A percentile compares a stretch with the other conserved stretches of the same genome.
phyloP scores from a whole-genome alignment of 2,113 vertebrate species.

The Jacana jacana region DNA sequence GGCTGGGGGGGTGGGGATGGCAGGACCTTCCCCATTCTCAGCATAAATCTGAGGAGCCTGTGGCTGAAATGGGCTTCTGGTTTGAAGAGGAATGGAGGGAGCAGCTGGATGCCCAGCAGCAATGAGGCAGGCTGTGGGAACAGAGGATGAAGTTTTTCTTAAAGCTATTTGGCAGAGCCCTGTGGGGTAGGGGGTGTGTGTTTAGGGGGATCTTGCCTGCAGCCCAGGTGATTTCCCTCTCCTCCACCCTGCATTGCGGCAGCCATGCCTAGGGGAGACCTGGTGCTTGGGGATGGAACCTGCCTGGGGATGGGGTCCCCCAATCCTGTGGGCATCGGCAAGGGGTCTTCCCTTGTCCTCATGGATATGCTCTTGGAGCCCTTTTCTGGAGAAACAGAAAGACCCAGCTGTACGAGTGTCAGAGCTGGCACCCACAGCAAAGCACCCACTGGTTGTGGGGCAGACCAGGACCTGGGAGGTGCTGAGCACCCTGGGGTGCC shows the following conservation, averaged over 20 bases:
- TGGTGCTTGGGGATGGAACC: background rate
- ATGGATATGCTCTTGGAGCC: accelerated
- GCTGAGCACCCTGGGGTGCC: background rate
- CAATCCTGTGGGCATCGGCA: background rate
- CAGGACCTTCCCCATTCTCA: background rate
- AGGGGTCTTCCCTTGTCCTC: background rate
- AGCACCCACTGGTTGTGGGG: accelerated
- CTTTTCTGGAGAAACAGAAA: background rate
- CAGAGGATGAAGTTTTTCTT: background rate
- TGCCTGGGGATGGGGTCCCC: background rate
- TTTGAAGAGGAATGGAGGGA: background rate
- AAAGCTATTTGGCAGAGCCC: background rate
- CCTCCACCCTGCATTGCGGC: background rate
- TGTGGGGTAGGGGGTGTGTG: background rate
- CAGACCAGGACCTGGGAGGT: accelerated
- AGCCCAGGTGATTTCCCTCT: background rate
- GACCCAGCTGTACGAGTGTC: accelerated
- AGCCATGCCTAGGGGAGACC: accelerated
- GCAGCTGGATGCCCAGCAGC: accelerated
- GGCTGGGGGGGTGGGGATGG: background rate
- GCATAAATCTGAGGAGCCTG: background rate
- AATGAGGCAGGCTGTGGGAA: background rate
- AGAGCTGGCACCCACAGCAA: background rate
- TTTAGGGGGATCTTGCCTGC: background rate
- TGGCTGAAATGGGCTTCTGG: background rate